phyloP scores from a whole-genome alignment of 2,113 vertebrate genomes.

The Cheirogaleus medius region DNA sequence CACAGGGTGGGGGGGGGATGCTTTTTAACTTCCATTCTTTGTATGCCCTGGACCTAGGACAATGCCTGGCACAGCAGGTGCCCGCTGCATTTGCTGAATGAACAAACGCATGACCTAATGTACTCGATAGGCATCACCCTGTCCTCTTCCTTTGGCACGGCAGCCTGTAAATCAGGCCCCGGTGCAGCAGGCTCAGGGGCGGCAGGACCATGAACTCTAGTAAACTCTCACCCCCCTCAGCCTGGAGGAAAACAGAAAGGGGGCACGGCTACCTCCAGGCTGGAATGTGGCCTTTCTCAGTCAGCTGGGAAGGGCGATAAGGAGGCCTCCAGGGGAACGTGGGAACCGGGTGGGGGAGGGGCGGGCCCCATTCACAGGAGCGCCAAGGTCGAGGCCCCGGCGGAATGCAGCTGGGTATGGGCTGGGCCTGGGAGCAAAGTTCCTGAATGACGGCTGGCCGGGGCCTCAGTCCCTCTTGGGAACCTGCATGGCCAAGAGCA shows the following conservation, averaged over 20 bases:
- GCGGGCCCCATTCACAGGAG: background rate
- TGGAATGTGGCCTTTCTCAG: slow-evolving; percentile 30
- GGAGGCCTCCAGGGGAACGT: background rate
- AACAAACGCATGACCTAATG: background rate
- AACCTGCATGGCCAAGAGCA: slow-evolving; percentile 58
- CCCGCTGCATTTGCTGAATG: background rate
- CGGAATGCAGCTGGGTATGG: slow-evolving; percentile 43
- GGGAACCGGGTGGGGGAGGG: background rate
- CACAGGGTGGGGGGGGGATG: accelerated
- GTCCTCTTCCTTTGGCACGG: background rate
- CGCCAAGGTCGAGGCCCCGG: background rate
- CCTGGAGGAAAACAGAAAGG: slow-evolving; percentile 30
- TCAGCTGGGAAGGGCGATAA: slow-evolving; percentile 47
- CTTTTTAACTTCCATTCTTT: too few species aligned
- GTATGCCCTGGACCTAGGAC: background rate
- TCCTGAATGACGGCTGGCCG: slow-evolving; percentile 50
- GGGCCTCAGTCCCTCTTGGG: slow-evolving; percentile 55
- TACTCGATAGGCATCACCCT: accelerated
- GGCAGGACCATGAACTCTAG: background rate
- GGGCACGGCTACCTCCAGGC: background rate
- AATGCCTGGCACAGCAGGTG: background rate
- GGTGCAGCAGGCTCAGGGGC: background rate
- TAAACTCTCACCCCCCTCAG: background rate
- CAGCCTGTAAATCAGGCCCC: background rate
- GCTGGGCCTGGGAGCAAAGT: slow-evolving; percentile 37